These are phyloP conservation scores for Plectrocnemia conspersa DNA, from an alignment of 1,140 invertebrate genomes.

Conservation along the genomic window DNA sequence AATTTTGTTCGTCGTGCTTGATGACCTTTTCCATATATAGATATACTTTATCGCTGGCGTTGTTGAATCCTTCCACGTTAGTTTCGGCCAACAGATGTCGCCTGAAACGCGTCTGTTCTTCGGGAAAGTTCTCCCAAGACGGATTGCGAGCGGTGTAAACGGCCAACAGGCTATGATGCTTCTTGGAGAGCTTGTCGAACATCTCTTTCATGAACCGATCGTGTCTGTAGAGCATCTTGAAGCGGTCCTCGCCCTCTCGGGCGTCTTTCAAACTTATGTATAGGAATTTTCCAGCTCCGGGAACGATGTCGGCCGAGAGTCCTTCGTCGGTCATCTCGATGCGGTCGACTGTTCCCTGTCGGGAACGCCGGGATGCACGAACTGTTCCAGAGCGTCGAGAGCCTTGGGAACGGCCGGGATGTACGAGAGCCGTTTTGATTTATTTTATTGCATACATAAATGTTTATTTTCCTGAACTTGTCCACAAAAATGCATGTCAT, in stretches of 20 bases:
- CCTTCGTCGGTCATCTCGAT: conserved; percentile 44
- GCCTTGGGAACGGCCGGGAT: too few species aligned
- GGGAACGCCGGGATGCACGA: too few species aligned
- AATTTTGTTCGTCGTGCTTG: too few species aligned
- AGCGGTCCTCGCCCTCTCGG: conserved; percentile 42
- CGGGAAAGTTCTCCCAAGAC: conserved; percentile 39
- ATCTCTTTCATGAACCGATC: conserved; percentile 46
- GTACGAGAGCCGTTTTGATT: too few species aligned
- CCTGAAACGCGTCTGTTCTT: conserved; percentile 4
- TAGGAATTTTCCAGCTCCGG: conserved; percentile 40
- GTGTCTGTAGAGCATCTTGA: conserved; percentile 43
- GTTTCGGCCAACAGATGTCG: conserved; percentile 15
- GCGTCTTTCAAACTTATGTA: conserved; percentile 47
- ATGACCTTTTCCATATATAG: conserved; percentile 5
- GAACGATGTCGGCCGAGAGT: conserved; percentile 41
- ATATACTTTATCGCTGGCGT: conserved; percentile 17
- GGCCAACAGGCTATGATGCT: conserved; percentile 40
- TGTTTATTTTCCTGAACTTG: not conserved
- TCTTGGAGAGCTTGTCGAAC: conserved; percentile 39
- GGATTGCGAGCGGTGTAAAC: conserved; percentile 46
- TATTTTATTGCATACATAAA: not conserved
- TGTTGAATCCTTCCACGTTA: conserved; percentile 18
- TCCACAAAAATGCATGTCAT: too few species aligned
- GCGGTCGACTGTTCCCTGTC: conserved; percentile 34
- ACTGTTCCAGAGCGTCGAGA: too few species aligned